phyloP scores from a whole-genome alignment of 2,888 invertebrate species.

The Conomelus anceps region DNA sequence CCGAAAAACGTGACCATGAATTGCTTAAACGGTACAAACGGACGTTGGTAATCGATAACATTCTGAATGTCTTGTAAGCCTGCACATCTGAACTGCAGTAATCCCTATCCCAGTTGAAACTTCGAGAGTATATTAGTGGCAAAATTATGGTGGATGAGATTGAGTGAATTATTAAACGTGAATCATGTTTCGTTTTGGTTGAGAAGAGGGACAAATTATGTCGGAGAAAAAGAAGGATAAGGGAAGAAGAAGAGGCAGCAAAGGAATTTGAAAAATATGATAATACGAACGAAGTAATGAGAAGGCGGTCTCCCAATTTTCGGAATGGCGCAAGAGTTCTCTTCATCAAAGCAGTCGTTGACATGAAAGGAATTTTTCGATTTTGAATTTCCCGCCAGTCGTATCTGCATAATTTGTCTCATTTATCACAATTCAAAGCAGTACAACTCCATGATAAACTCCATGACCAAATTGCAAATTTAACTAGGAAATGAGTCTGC shows the following conservation, averaged over 20 bases:
- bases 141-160: background rate
- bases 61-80: background rate
- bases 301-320: background rate
- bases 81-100: background rate
- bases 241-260: too few relatives aligned
- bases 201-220: background rate
- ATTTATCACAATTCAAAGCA: background rate
- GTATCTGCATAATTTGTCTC: background rate
- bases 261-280: background rate
- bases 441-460: too few relatives aligned
- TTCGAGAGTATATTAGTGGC: background rate
- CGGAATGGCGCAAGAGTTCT: background rate
- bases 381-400: background rate
- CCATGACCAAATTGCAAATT: background rate
- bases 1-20: background rate
- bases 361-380: background rate
- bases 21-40: background rate
- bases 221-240: background rate
- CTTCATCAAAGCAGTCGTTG: background rate
- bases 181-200: background rate
- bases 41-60: background rate
- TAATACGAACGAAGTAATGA: background rate
- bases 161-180: background rate
- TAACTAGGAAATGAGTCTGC: background rate
- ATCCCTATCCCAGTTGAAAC: too few relatives aligned